Base-by-base conservation (phyloP, 2,888 invertebrate genomes). In the Cephus pulcher region DNA sequence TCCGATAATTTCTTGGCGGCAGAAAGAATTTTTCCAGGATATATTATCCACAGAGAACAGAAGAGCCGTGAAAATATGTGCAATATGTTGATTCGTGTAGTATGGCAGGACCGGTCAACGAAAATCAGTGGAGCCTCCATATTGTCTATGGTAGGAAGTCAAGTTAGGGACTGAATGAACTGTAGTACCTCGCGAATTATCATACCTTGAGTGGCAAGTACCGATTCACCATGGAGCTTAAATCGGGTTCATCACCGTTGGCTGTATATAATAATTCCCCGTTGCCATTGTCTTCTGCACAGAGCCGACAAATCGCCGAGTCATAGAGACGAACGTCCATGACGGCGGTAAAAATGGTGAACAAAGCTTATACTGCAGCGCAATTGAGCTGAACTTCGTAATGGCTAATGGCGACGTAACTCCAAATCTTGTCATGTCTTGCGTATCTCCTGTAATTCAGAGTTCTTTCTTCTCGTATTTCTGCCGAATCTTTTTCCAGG, bases 181-280 rank as follows among this genome's bases (percentile, higher is more conserved):
- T 12, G 15, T 32, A 56, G 35, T 12, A n/a, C 74, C 35, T 69
- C 40, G 73, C 40, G 69, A 70, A 75, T 75, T 77, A 80, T 87
- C 90, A 88, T 94, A 96, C 96, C 94, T 95, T 95, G 81, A 96
- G 91, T 33, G 96, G 96, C 87, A 96, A 93, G 93, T 95, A 96
- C 81, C 93, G 93, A 91, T 96, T 96, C 82, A 96, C 94, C 88
- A 95, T 92, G 83, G 93, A 93, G 91, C 94, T 93, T 90, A 96
- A 93, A 92, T 94, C 94, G 85, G 93, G 92, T 84, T 93, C 94
- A 33, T 85, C 84, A 12, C 75, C 76, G 23, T 86, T 84, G 82
- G 87, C 85, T 34, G 92, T 91, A 92, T 94, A 96, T 90, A 96
- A 92, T 88, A 93, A 92, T 83, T 94, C 94, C 81, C 95, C 95